Evolutionary conservation across 2,888 invertebrate genomes (phyloP).

Genomic region (Pammene fasciana): DNA sequence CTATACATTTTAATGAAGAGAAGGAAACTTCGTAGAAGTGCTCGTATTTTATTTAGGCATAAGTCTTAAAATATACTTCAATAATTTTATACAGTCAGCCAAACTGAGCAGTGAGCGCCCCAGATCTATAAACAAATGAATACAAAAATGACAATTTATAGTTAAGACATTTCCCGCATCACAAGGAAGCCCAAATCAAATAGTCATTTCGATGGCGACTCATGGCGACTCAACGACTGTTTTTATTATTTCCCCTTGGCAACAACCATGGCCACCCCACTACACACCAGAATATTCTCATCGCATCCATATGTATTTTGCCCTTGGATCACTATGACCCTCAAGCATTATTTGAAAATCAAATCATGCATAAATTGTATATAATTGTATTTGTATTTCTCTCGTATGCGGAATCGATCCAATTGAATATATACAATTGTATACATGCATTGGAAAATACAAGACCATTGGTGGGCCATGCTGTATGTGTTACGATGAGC

Average conservation of each 20-base stretch:
- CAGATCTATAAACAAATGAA: no score
- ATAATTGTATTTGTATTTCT: conserved; percentile 52
- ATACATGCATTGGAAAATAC: conserved; percentile 24
- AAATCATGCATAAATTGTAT: conserved; percentile 54
- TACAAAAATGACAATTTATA: background rate
- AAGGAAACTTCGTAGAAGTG: background rate
- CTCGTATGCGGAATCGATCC: conserved; percentile 47
- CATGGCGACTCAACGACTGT: background rate
- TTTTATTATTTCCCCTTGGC: conserved; percentile 27
- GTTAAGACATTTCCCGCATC: background rate
- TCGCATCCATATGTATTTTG: conserved; percentile 54
- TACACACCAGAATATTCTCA: conserved; percentile 61
- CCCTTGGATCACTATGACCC: conserved; percentile 58
- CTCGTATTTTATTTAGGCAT: no score
- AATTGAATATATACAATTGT: conserved; percentile 43
- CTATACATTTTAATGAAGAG: background rate
- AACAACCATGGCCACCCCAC: conserved; percentile 44
- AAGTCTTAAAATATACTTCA: no score
- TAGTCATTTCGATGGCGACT: background rate
- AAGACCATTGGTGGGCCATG: conserved; percentile 5
- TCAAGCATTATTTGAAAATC: conserved; percentile 60
- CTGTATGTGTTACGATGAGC: conserved; percentile 19
- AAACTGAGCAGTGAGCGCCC: no score
- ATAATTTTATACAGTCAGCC: no score
- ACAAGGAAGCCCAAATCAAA: background rate